Evolutionary conservation across 2,797 vertebrate species (phyloP), one percentile per base, ranked within the genome.

Genomic region (Fistularia tabacaria): DNA sequence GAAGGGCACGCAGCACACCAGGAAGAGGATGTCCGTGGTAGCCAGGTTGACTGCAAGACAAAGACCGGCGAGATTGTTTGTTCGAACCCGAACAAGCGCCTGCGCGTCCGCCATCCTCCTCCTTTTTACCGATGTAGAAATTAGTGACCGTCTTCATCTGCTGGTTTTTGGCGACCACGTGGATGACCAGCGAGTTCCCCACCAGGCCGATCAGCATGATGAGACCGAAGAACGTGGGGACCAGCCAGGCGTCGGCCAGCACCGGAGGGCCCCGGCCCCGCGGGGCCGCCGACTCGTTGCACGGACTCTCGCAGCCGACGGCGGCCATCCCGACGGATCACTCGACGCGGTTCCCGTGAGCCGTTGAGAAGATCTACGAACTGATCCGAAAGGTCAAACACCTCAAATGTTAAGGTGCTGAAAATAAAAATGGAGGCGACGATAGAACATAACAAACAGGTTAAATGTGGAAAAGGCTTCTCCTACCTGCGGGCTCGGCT

Each of bases 1-100:
- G 80, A 93, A 93, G 7, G 91, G 92, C 9, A 93, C 90, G 12
- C 91, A 93, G 74, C 91, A 91, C 12, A 92, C 77, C 58, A 92
- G 80, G 53, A 92, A 92, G 46, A 91, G 78, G 66, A 92, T 90
- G 50, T 92, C 91, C 0, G 90, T 90, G 1, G 83, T 85, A 0
- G 90, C 90, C 73, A 92, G 67, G 60, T 92, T 92, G 8, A 89
- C 90, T 91, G 45, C 9, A 46, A 46, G 8, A 36, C 53, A n/a
- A 43, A 12, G 0, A 7, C 7, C 4, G n/a, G 10, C n/a, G 7
- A 7, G 25, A 36, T 45, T 12, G n/a, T 45, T 12, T 10, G 7
- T 45, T 14, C 44, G 7, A 25, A 25, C 25, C 25, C 25, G 5
- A 25, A 25, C 25, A 25, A 25, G 25, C 25, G 25, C 25, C 25